Evolutionary conservation across 2,113 vertebrate genomes (phyloP).

Genomic region (Nestor notabilis): DNA sequence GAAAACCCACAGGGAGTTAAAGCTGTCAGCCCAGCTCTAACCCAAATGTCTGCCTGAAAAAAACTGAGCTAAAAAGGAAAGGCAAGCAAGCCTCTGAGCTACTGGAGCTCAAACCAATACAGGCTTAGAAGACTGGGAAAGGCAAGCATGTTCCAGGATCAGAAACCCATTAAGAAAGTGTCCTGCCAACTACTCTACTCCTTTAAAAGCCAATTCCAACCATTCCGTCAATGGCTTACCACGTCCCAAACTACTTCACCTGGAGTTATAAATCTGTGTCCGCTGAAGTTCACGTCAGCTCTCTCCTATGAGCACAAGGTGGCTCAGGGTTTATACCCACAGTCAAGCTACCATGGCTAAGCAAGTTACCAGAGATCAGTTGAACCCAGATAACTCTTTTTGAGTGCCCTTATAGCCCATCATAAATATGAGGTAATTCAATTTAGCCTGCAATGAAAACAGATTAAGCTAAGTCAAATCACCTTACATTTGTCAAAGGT

Average conservation of each 20-base stretch:
- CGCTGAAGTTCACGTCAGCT: not conserved
- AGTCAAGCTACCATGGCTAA: constrained; percentile 22
- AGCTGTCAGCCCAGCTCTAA: not conserved
- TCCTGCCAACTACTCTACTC: not conserved
- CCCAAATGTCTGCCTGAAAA: not conserved
- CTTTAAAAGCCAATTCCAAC: constrained; percentile 28
- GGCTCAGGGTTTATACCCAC: constrained; percentile 13
- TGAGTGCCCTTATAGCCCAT: constrained; percentile 48
- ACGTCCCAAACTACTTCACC: constrained; percentile 1
- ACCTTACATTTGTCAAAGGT: constrained; percentile 61
- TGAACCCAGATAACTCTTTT: constrained; percentile 46
- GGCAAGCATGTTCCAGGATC: not conserved
- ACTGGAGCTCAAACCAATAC: not conserved
- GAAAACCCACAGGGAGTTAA: constrained; percentile 48
- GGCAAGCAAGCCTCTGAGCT: not conserved
- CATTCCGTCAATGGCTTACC: not conserved
- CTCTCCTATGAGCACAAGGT: not conserved
- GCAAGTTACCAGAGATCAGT: constrained; percentile 52
- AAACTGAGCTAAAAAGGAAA: not conserved
- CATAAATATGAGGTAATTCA: constrained; percentile 69
- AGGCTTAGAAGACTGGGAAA: not conserved
- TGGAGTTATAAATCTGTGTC: not conserved
- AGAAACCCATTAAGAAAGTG: not conserved
- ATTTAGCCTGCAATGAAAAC: constrained; percentile 65
- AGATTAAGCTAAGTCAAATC: constrained; percentile 67